phyloP scores from a whole-genome alignment of 2,113 vertebrate species.

The Tachysurus fulvidraco region DNA sequence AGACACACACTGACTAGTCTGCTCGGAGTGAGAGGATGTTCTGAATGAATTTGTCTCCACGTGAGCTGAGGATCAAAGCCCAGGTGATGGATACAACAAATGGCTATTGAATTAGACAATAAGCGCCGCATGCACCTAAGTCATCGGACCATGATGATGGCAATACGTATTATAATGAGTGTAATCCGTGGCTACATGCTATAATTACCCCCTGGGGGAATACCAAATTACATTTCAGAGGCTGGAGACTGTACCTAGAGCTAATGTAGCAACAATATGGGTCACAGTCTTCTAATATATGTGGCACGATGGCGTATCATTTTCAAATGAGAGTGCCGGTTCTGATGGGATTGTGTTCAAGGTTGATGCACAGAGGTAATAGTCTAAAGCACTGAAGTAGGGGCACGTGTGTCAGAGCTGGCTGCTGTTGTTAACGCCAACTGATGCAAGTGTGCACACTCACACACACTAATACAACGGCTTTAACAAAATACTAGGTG shows the following conservation, averaged over 20 bases:
- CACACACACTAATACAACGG: slow-evolving; percentile 27
- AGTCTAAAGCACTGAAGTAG: slow-evolving; percentile 67
- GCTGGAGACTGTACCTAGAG: slow-evolving; percentile 54
- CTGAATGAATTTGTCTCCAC: slow-evolving; percentile 9
- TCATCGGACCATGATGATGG: slow-evolving; percentile 51
- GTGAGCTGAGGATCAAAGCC: slow-evolving; percentile 54
- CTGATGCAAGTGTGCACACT: slow-evolving; percentile 56
- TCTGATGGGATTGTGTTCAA: slow-evolving; percentile 65
- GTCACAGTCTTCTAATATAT: slow-evolving; percentile 63
- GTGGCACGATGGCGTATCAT: slow-evolving; percentile 65
- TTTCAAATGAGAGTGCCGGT: slow-evolving; percentile 57
- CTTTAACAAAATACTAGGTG: background rate
- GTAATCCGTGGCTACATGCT: slow-evolving; percentile 57
- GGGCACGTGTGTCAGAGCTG: slow-evolving; percentile 60
- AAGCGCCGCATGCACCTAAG: slow-evolving; percentile 46
- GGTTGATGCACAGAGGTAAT: slow-evolving; percentile 64
- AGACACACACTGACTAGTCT: slow-evolving; percentile 1
- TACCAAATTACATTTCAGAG: slow-evolving; percentile 62
- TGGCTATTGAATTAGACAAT: slow-evolving; percentile 62
- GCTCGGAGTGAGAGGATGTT: background rate
- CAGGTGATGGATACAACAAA: slow-evolving; percentile 59
- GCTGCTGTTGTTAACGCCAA: slow-evolving; percentile 58
- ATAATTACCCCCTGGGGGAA: slow-evolving; percentile 55
- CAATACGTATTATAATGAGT: slow-evolving; percentile 61
- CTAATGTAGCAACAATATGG: slow-evolving; percentile 70